A percentile compares a stretch with the other conserved stretches of the same genome.
Conservation (phyloP, 1,140 invertebrate species). For the Drosophila cardini region DNA sequence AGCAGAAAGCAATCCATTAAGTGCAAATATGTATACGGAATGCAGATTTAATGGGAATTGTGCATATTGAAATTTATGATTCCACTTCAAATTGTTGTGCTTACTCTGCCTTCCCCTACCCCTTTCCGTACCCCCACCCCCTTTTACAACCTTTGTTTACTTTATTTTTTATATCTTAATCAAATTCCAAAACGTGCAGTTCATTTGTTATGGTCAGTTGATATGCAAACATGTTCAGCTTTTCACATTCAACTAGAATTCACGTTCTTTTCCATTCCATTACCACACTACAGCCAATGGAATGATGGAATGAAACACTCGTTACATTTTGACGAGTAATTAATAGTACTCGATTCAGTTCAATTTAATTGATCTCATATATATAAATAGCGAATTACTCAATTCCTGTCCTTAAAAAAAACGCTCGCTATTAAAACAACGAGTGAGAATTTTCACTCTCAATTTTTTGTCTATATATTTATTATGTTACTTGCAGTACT, state of each 20-base stretch:
- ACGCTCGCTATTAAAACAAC: too few species aligned
- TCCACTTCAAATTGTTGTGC: constrained; percentile 13
- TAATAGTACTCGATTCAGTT: too few species aligned
- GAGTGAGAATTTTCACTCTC: too few species aligned
- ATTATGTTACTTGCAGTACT: too few species aligned
- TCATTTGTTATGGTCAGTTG: constrained; percentile 29
- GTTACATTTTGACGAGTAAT: background rate
- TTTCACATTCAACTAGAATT: constrained; percentile 16
- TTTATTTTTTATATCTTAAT: constrained; percentile 30
- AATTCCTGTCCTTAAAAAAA: too few species aligned
- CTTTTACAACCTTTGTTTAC: background rate
- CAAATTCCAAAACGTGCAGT: constrained; percentile 47
- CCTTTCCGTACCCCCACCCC: background rate
- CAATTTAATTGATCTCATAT: too few species aligned
- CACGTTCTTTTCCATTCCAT: constrained; percentile 10
- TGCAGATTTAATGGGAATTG: constrained; percentile 54
- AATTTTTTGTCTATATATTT: too few species aligned
- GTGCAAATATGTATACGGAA: constrained; percentile 46
- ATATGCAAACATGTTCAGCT: constrained; percentile 25
- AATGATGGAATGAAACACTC: constrained; percentile 8
- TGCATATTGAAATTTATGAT: constrained; percentile 57
- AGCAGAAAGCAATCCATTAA: constrained; percentile 43
- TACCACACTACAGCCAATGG: background rate
- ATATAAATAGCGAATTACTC: too few species aligned
- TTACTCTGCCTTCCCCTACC: background rate